phyloP scores from a whole-genome alignment of 2,797 vertebrate species.

The Buphagus erythrorhynchus region DNA sequence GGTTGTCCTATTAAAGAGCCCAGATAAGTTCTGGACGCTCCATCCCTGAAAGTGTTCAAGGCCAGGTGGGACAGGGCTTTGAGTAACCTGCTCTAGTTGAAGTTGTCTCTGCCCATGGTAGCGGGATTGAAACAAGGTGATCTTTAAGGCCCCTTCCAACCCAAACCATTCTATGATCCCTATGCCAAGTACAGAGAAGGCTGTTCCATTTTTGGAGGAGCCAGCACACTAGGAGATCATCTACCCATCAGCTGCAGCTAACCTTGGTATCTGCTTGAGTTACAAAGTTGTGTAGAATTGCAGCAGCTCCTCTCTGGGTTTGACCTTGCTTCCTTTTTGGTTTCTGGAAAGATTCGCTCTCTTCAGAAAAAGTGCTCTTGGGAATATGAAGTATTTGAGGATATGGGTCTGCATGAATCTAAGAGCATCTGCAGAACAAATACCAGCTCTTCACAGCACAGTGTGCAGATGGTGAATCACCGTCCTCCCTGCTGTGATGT shows the following conservation, averaged over 20 bases:
- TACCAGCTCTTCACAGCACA: accelerated
- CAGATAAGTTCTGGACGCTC: not conserved
- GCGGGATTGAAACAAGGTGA: not conserved
- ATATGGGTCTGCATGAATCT: not conserved
- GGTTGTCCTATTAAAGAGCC: not conserved
- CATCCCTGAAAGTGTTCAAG: not conserved
- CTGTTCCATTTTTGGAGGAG: not conserved
- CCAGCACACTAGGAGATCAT: not conserved
- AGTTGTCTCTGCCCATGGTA: not conserved
- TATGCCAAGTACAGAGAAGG: not conserved
- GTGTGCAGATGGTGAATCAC: not conserved
- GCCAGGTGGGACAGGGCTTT: not conserved
- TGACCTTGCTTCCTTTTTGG: not conserved
- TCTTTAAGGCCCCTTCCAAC: not conserved
- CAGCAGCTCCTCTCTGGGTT: not conserved
- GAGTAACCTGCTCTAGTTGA: not conserved
- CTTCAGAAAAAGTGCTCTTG: not conserved
- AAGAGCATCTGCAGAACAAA: not conserved
- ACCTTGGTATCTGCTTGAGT: not conserved
- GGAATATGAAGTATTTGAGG: not conserved
- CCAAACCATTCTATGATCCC: not conserved
- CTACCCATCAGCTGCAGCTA: not conserved
- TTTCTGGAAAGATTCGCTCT: conserved; percentile 1
- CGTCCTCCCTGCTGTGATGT: accelerated
- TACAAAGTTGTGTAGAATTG: not conserved